Conservation (phyloP, 2,797 vertebrate species). For the Mallotus villosus region DNA sequence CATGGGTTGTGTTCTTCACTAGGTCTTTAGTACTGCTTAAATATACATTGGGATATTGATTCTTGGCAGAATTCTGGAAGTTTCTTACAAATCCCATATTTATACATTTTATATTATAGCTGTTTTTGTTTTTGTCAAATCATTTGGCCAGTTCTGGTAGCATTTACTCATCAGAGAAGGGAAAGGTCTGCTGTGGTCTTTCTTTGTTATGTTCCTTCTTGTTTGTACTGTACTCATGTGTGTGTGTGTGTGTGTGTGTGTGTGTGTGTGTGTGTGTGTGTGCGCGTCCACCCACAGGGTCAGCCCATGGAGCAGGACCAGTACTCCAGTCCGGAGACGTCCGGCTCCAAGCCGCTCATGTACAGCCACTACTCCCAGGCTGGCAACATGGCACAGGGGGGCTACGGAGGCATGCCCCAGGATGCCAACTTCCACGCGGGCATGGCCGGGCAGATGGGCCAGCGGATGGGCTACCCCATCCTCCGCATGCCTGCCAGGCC, state of each 20-base stretch:
- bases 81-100: not conserved
- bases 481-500: conserved; percentile 86
- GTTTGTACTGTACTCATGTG: conserved; percentile 11
- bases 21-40: not conserved
- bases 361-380: conserved; percentile 85
- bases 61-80: too few relatives aligned
- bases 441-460: conserved; percentile 74
- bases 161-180: not conserved
- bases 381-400: conserved; percentile 73
- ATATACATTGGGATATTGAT: not conserved
- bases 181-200: not conserved
- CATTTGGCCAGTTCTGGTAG: not conserved
- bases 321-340: conserved; percentile 80
- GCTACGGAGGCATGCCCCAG: conserved; percentile 78
- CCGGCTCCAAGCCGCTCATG: conserved; percentile 84
- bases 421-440: conserved; percentile 81
- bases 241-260: conserved; percentile 12
- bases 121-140: not conserved
- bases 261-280: conserved; percentile 32
- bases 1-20: too few relatives aligned
- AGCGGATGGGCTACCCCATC: conserved; percentile 82
- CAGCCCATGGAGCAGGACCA: conserved; percentile 85
- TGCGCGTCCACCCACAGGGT: conserved; percentile 64
- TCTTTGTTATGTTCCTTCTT: not conserved
- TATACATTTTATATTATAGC: not conserved